Evolutionary conservation across 2,797 vertebrate species (phyloP), one percentile per base, ranked within the genome.

Genomic region (Girardinus metallicus): DNA sequence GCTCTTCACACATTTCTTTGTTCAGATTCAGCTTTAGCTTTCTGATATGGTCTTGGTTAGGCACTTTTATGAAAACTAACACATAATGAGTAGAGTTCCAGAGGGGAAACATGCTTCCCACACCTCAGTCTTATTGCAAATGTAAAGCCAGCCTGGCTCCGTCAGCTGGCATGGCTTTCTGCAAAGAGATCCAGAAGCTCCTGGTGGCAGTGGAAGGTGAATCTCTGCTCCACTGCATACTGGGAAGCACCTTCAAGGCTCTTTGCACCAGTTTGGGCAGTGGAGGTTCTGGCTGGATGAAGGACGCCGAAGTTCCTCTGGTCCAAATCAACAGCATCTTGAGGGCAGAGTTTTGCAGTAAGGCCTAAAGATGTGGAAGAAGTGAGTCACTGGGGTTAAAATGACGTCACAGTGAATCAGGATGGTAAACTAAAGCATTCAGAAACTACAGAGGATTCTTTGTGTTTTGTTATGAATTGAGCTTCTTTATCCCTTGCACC

Each of bases 321-420:
- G 95, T 96, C 91, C 97, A 95, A 89, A 99, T 93, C 41, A 98
- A 88, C 84, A 98, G 89, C n/a, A 98, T 70, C 85, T 96, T 97
- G 66, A 96, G 80, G 9, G 79, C 81, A 49, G 94, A 91, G 31
- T 96, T 96, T 78, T 95, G 95, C 85, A 97, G 83, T 0, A 96
- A 94, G 73, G 96, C 96, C 88, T 96, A 94, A 85, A 96, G 23
- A 79, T 51, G 87, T 26, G 11, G 1, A 75, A 6, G 34, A 71
- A 51, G 4, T 9, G 74, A 46, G 51, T 71, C 34, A 55, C 44
- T 29, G 21, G 39, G 73, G 15, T 53, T 2, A 72, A 16, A 1
- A 29, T 62, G 6, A 43, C 72, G 49, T n/a, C 2, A 7, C n/a
- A 44, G 64, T 41, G 18, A 76, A 76, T 34, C 5, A 62, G 21